Evolutionary conservation across 2,888 invertebrate species (phyloP), one percentile per base, ranked within the genome.

Genomic region (Lasioglossum oenotherae): DNA sequence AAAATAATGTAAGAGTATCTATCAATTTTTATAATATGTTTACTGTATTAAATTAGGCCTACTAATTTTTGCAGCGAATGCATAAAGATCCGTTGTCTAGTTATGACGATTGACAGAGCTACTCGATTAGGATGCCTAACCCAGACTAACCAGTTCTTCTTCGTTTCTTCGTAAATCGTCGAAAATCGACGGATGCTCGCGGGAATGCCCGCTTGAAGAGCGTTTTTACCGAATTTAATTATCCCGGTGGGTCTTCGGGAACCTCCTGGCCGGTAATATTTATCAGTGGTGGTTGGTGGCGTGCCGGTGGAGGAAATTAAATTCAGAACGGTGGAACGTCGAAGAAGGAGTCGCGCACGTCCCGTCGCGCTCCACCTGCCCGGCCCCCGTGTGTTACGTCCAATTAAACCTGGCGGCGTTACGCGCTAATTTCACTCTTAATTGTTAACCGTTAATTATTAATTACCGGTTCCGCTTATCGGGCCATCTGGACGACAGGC

Each of bases 341-440:
- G 82, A 85, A 85, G 82, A 74, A 86, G 27, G 77, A 78, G 44
- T n/a, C 41, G 71, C 71, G 41, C 41, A 23, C 31, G 69, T 78
- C 80, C 80, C 44, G 77, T 71, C 80, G 81, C 57, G 53, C 75
- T 60, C 81, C 86, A 85, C 81, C 86, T 81, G 85, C 85, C 81
- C 73, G 19, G 46, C 53, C 72, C 27, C 60, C 35, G 16, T 69
- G 74, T 64, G 78, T 83, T 87, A 87, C 90, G 88, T 92, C 92
- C 93, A 94, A 94, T 94, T 94, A 94, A 92, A 92, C 88, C 91
- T 87, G 88, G 89, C 88, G 90, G 92, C 90, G 91, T 92, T 89
- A 90, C 90, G 89, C 92, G 91, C 92, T 93, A 93, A 94, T 94
- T 93, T 92, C 91, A 83, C 88, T 90, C 92, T 94, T 93, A 93